A percentile compares a stretch with the other conserved stretches of the same genome.
Evolutionary conservation across 2,113 vertebrate species (phyloP).

Genomic region (Aphelocoma coerulescens): DNA sequence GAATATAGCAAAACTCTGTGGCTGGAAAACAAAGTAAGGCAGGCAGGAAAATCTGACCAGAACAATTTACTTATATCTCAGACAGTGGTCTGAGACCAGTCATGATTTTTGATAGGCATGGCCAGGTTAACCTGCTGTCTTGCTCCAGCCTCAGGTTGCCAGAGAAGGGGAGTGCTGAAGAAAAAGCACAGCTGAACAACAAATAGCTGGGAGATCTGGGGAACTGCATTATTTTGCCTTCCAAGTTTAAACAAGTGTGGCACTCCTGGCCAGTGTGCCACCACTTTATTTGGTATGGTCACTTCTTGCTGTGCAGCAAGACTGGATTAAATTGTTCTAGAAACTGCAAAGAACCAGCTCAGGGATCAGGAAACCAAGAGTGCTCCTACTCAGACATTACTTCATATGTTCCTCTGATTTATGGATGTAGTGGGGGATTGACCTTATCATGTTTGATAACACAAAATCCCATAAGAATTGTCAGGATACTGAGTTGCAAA

Average conservation of each 20-base stretch:
- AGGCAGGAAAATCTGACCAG: neutral
- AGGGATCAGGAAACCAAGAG: neutral
- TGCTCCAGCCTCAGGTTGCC: neutral
- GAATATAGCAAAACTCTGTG: neutral
- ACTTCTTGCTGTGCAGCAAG: neutral
- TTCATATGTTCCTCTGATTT: neutral
- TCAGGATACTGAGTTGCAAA: neutral
- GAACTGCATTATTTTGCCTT: neutral
- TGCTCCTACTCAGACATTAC: neutral
- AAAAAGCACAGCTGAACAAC: neutral
- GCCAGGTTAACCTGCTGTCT: neutral
- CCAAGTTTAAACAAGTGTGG: neutral
- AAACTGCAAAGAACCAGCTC: neutral
- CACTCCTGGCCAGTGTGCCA: rapidly evolving
- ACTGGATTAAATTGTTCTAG: neutral
- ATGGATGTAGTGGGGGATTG: neutral
- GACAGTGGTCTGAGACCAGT: neutral
- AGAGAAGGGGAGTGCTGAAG: neutral
- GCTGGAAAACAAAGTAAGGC: neutral
- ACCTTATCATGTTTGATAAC: neutral
- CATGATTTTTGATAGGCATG: neutral
- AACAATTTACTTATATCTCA: neutral
- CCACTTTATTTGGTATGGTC: neutral
- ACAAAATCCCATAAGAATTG: neutral
- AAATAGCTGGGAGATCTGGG: neutral